Conservation (phyloP, 2,113 vertebrate species). For the Anarrhichthys ocellatus region DNA sequence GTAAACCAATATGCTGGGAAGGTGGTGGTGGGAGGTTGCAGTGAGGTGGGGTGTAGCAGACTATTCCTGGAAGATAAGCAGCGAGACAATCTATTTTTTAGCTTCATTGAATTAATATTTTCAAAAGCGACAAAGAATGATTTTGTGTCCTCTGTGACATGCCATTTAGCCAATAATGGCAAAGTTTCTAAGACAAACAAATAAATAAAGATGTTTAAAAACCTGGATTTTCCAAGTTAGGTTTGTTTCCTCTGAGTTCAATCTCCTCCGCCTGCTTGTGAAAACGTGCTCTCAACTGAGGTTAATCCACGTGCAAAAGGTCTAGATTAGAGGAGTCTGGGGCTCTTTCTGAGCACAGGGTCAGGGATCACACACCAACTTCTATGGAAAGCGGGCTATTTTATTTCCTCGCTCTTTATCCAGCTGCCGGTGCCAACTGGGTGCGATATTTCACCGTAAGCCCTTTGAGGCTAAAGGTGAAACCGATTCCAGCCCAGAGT, state of each 20-base stretch:
- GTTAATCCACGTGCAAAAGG: conserved; percentile 76
- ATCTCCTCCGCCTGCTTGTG: neutral
- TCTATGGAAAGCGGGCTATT: conserved; percentile 51
- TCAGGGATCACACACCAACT: conserved; percentile 69
- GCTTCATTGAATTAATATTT: conserved; percentile 34
- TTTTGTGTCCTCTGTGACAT: conserved; percentile 10
- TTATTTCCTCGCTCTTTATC: conserved; percentile 53
- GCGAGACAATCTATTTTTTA: conserved; percentile 11
- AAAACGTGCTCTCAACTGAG: conserved; percentile 30
- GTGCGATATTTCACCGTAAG: conserved; percentile 44
- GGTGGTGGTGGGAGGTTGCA: conserved; percentile 40
- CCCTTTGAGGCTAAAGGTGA: conserved; percentile 52
- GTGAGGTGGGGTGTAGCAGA: conserved; percentile 19
- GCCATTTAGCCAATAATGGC: neutral
- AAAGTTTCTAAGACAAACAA: conserved; percentile 4
- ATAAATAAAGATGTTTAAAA: conserved; percentile 19
- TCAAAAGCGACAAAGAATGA: neutral
- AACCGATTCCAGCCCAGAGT: conserved; percentile 52
- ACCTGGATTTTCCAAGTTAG: neutral
- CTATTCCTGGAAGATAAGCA: conserved; percentile 63
- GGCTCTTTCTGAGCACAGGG: conserved; percentile 52
- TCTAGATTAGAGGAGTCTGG: conserved; percentile 64
- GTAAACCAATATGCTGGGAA: conserved; percentile 71
- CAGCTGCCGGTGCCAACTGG: conserved; percentile 46
- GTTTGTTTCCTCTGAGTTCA: conserved; percentile 32